A percentile compares a stretch with the other conserved stretches of the same genome.
Evolutionary conservation across 2,888 invertebrate genomes (phyloP).

Genomic region (Torymus tubicola): DNA sequence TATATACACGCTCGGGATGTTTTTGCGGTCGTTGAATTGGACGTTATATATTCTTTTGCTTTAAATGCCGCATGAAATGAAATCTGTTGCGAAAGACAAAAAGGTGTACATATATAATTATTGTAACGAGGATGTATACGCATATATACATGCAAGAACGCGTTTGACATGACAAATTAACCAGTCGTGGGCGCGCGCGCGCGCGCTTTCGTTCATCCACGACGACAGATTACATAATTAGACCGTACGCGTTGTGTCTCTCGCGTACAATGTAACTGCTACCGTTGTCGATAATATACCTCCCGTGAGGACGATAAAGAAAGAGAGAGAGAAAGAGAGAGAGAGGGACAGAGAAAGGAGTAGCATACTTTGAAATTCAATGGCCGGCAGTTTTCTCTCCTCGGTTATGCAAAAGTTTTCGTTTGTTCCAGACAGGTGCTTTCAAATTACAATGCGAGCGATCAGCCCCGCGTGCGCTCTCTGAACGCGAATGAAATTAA

Average conservation of each 20-base stretch:
- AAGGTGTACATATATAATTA: too few relatives aligned
- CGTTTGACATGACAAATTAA: neutral
- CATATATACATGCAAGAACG: too few relatives aligned
- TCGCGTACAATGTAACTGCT: conserved; percentile 7
- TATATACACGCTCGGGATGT: too few relatives aligned
- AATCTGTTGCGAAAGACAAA: too few relatives aligned
- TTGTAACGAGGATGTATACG: too few relatives aligned
- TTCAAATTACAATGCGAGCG: neutral
- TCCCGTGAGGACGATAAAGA: neutral
- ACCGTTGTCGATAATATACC: too few relatives aligned
- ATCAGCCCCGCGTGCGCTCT: conserved; percentile 6
- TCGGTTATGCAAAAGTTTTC: conserved; percentile 46
- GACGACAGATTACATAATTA: conserved; percentile 27
- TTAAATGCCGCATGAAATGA: too few relatives aligned
- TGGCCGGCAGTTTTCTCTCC: neutral
- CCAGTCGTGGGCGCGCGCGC: neutral
- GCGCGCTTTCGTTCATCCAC: conserved; percentile 1
- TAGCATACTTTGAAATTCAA: conserved; percentile 38
- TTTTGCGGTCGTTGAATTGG: too few relatives aligned
- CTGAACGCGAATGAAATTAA: conserved; percentile 31
- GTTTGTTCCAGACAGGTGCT: conserved; percentile 31
- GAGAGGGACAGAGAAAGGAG: neutral
- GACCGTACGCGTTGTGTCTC: neutral
- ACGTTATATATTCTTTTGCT: too few relatives aligned
- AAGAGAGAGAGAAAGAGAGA: neutral